Conservation (phyloP, 2,797 vertebrate genomes). For the Etheostoma perlongum region DNA sequence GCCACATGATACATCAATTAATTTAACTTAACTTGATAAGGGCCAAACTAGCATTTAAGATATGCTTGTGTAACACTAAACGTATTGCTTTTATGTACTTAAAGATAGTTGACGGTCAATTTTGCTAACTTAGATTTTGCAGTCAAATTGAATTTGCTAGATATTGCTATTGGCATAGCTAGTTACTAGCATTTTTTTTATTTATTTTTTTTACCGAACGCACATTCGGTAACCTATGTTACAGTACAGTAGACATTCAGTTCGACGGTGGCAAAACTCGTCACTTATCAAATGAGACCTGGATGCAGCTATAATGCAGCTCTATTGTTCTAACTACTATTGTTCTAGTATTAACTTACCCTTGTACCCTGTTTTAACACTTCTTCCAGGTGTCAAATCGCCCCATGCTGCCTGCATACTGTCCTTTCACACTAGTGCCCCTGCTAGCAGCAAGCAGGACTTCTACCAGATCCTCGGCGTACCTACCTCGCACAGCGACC, state of each 20-base stretch:
- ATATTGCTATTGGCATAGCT: not conserved
- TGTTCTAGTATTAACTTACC: not conserved
- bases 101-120: not conserved
- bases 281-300: not conserved
- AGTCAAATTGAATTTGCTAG: not conserved
- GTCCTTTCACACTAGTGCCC: constrained; percentile 87
- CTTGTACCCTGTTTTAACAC: not conserved
- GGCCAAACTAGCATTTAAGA: not conserved
- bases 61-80: not conserved
- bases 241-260: too few species aligned
- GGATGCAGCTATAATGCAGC: not conserved
- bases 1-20: not conserved
- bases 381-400: constrained; percentile 72
- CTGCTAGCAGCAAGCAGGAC: constrained; percentile 87
- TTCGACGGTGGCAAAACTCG: not conserved
- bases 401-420: constrained; percentile 68
- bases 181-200: not conserved
- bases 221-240: not conserved
- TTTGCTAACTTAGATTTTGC: constrained; percentile 16
- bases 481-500: constrained; percentile 89
- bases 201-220: not conserved
- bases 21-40: fast-evolving
- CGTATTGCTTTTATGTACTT: not conserved
- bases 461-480: constrained; percentile 95
- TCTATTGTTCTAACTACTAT: not conserved